Evolutionary conservation across 2,888 invertebrate genomes (phyloP), one percentile per base, ranked within the genome.

Genomic region (Julus scandinavius): DNA sequence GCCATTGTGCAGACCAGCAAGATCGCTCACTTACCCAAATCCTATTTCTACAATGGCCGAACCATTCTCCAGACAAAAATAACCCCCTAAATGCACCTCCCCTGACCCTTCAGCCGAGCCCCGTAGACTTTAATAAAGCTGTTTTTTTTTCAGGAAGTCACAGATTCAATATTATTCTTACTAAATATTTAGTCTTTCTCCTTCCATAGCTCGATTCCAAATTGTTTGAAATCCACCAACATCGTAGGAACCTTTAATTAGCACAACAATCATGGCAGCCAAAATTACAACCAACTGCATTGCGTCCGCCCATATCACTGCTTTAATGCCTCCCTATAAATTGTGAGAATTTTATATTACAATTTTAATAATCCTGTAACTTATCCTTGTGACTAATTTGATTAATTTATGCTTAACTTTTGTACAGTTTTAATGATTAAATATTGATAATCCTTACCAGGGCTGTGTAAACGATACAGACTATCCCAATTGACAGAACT

Each of bases 381-480:
- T 9, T 54, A 11, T 7, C 4, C 40, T 13, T 7, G 38, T 85
- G 41, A 20, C 49, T 17, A 85, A 87, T 85, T 49, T 86, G 7
- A 38, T 86, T 11, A 17, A 17, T 20, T 2, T 63, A 17, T 45
- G 20, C 11, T 4, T 4, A 50, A n/a, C n/a, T n/a, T n/a, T n/a
- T n/a, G n/a, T n/a, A n/a, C n/a, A n/a, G n/a, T n/a, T n/a, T n/a
- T n/a, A n/a, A n/a, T n/a, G n/a, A n/a, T 20, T 15, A 41, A 40
- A 87, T 63, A 7, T 2, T 80, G 80, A 20, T n/a, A 50, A 9
- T 83, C 91, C 92, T 91, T 90, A 93, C 93, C 87, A 93, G 89
- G 9, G 92, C 91, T 0, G 93, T 93, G 90, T 93, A 93, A 87
- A 93, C 90, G 2, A 92, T 93, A 90, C 92, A 92, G 7, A 93